Base-by-base conservation (phyloP, 2,797 vertebrate species). In the Rallus crepitans region DNA sequence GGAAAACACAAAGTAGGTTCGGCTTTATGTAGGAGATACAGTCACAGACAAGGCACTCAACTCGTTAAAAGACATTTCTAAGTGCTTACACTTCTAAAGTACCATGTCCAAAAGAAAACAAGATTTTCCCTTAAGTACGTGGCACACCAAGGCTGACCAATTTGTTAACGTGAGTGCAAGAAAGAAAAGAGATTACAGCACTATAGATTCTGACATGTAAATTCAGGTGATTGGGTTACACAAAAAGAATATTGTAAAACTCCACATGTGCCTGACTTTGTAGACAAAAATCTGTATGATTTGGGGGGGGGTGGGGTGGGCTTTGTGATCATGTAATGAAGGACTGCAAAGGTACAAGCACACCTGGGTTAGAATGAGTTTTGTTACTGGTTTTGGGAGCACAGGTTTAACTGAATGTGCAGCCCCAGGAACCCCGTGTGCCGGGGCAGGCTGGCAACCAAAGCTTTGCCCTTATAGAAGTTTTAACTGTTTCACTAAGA, bases 121-220 rank as follows among this genome's bases (percentile, higher is more conserved):
- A 65, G 24, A 11, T 48, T 77, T 82, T 78, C 27, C 20, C 78
- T 82, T 77, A 59, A 65, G 48, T 48, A 53, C 37, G 37, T 20
- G 87, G 31, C 65, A 66, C 52, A 86, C 65, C 55, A 91, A 92
- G 59, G 72, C 59, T 91, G 78, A 92, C 84, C 52, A 61, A 55
- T 87, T 75, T 77, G 68, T 89, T 82, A 59, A 65, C 2, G 10
- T 25, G 66, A 94, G 53, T 1, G 0, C 70, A 73, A 1, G 18
- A 71, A 81, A 87, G 77, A 86, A 69, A n/a, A 65, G 52, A 10
- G 5, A 57, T 85, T 85, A 61, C 45, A 68, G 53, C 64, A 71
- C 25, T n/a, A 61, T 71, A 89, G 23, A 28, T 89, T 83, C 79
- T 85, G 87, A 87, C 63, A 48, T 24, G 18, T 23, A 76, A 87